Evolutionary conservation across 2,113 vertebrate genomes (phyloP).

Genomic region (Neolamprologus cancellatus): DNA sequence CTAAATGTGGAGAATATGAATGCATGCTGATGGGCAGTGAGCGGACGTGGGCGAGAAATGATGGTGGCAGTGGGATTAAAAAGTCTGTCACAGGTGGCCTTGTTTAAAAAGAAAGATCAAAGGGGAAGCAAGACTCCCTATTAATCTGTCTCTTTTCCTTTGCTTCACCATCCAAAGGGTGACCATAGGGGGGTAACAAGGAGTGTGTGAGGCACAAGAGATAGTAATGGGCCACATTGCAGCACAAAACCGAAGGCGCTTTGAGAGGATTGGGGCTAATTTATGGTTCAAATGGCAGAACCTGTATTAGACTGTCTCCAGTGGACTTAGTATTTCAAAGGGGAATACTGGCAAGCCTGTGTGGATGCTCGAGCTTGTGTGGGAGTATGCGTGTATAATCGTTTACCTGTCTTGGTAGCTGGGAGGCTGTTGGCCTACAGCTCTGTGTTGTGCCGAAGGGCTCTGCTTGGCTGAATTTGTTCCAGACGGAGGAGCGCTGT

Average conservation of each 20-base stretch:
- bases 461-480: slow-evolving; percentile 91
- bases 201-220: neutral
- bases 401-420: slow-evolving; percentile 65
- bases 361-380: neutral
- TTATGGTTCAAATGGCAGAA: slow-evolving; percentile 1
- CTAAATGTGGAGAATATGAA: neutral
- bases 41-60: neutral
- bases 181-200: slow-evolving; percentile 10
- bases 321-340: neutral
- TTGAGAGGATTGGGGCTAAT: neutral
- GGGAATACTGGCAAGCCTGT: neutral
- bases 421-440: slow-evolving; percentile 72
- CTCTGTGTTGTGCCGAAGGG: slow-evolving; percentile 84
- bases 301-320: neutral
- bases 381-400: neutral
- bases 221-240: neutral
- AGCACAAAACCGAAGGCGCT: neutral
- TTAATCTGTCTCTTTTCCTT: slow-evolving; percentile 8
- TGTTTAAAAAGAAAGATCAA: slow-evolving; percentile 48
- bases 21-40: neutral
- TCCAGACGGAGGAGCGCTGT: slow-evolving; percentile 85
- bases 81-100: slow-evolving; percentile 55
- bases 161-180: neutral
- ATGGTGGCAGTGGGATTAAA: slow-evolving; percentile 21
- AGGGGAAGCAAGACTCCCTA: slow-evolving; percentile 13